Evolutionary conservation across 2,888 invertebrate genomes (phyloP).

Genomic region (Phymatocera aterrima): DNA sequence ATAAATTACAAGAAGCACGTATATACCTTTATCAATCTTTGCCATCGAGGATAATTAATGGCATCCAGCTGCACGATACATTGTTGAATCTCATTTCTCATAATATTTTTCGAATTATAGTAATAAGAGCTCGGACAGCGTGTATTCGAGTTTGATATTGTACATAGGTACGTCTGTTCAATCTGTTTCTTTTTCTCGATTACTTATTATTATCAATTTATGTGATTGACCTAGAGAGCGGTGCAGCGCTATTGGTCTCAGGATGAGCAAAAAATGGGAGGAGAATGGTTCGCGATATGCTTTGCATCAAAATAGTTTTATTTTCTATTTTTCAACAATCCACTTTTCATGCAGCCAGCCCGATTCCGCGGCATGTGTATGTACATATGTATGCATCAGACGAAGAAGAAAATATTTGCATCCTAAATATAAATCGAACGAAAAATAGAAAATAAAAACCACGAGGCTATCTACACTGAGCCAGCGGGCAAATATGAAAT

Average conservation of each 20-base stretch:
- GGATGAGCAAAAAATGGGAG: not conserved
- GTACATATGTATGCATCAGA: not conserved
- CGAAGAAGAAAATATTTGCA: slow-evolving; percentile 2
- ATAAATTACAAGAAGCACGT: slow-evolving; percentile 1
- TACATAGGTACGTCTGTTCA: too few species aligned
- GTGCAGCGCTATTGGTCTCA: not conserved
- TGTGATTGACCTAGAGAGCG: too few species aligned
- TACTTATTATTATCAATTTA: too few species aligned
- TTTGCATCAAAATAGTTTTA: not conserved
- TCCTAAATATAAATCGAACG: not conserved
- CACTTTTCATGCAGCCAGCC: not conserved
- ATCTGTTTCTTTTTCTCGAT: too few species aligned
- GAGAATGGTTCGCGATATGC: not conserved
- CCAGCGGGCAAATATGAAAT: slow-evolving; percentile 1
- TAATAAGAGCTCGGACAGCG: not conserved
- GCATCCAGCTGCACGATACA: not conserved
- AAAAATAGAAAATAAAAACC: not conserved
- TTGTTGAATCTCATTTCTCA: not conserved
- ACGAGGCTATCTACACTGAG: not conserved
- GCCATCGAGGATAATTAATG: not conserved
- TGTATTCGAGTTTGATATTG: too few species aligned
- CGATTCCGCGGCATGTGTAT: not conserved
- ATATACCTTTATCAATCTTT: not conserved
- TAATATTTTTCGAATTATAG: not conserved
- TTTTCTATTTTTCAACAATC: not conserved